Base-by-base conservation (phyloP, 1,140 invertebrate genomes). In the Brachionus paranguensis region DNA sequence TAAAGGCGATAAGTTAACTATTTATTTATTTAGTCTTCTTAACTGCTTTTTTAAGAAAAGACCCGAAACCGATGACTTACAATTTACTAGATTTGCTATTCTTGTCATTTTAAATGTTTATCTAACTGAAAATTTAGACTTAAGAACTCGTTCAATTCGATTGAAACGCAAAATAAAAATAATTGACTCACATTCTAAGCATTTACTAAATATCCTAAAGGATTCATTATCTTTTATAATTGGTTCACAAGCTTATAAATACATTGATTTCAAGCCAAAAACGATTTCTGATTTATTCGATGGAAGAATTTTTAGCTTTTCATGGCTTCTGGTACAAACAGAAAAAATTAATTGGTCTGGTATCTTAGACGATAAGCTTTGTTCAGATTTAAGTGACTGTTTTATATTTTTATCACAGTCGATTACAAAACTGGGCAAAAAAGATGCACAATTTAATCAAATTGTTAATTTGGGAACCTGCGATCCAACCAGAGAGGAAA, bases 201-300 rank as follows among this genome's bases (percentile, higher is more conserved):
- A 74, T 20, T 24, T 74, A 74, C 7, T 74, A 47, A 43, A 27
- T 17, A 17, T 74, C 14, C 45, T 74, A 11, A 37, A 74, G 24
- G n/a, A 74, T 50, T 45, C 70, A 43, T 45, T 74, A 20, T 43
- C 70, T 20, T 74, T 74, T 47, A 45, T 74, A 20, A 74, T 74
- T 3, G 10, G n/a, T 45, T 45, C 70, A n/a, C 7, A 47, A 45
- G 2, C 2, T 12, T 74, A 45, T 27, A 12, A 17, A 5, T 74
- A 45, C 43, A 45, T 74, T 20, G 10, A 43, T n/a, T 27, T 74
- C 3, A 20, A 20, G 0, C 12, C 33, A 6, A 45, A 17, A 45
- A 74, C 70, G 8, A 45, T 74, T 45, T 17, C 37, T 74, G 74
- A 78, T 78, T 14, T 78, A 10, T 78, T 78, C 17, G 74, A 78